A percentile compares a stretch with the other conserved stretches of the same genome.
These are phyloP conservation scores for Cantharis nigra DNA, from an alignment of 2,888 invertebrate genomes.

Conservation along the genomic window DNA sequence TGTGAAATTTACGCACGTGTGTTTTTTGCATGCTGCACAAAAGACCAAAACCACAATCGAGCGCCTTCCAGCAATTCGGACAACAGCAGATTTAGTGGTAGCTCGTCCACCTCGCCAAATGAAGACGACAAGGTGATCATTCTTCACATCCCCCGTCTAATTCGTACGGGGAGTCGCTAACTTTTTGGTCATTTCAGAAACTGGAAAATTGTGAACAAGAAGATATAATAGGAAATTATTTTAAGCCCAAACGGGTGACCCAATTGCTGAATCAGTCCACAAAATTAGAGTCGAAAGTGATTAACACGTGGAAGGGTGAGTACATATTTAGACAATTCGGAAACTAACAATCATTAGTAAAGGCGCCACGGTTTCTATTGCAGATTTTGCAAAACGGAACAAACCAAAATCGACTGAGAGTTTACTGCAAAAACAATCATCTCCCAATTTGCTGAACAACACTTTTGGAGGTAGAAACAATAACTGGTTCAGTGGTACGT, in stretches of 20 bases:
- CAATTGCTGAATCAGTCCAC: constrained; percentile 64
- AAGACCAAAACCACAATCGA: constrained; percentile 40
- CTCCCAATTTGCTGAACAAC: constrained; percentile 27
- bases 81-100: constrained; percentile 34
- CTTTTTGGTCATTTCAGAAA: constrained; percentile 49
- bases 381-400: constrained; percentile 48
- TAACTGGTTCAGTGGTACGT: constrained; percentile 40
- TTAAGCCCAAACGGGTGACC: constrained; percentile 68
- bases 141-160: not conserved
- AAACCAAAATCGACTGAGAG: constrained; percentile 45
- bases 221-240: constrained; percentile 73
- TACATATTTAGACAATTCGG: not conserved
- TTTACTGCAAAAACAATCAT: constrained; percentile 2
- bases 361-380: constrained; percentile 33
- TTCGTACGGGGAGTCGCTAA: not conserved
- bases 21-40: constrained; percentile 47
- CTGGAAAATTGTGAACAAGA: constrained; percentile 59
- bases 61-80: constrained; percentile 43
- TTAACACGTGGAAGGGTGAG: constrained; percentile 61
- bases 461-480: constrained; percentile 39
- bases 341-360: not conserved
- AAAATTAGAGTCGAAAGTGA: constrained; percentile 60
- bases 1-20: constrained; percentile 42
- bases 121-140: constrained; percentile 25
- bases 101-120: constrained; percentile 37